A percentile compares a stretch with the other conserved stretches of the same genome.
Evolutionary conservation across 2,888 invertebrate species (phyloP).

Genomic region (Ethmia dodecea): DNA sequence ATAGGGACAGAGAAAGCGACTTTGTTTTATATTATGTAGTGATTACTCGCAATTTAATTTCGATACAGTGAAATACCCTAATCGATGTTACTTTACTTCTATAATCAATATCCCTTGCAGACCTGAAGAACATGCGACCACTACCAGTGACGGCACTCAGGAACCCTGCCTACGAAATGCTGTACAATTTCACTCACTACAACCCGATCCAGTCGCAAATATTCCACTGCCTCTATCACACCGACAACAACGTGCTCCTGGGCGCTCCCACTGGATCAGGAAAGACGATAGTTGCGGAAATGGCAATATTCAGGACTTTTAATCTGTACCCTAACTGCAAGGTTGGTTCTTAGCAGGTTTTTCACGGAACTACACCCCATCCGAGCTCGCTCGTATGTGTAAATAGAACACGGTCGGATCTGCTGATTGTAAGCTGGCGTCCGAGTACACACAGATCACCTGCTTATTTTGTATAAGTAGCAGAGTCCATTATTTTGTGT

Average conservation of each 20-base stretch:
- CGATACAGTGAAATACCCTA: too few relatives aligned
- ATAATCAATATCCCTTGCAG: conserved; percentile 73
- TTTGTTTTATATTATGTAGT: too few relatives aligned
- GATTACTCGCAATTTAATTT: too few relatives aligned
- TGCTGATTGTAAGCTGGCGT: too few relatives aligned
- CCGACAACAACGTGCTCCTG: conserved; percentile 93
- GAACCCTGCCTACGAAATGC: conserved; percentile 84
- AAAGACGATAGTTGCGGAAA: conserved; percentile 98
- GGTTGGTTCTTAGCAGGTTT: too few relatives aligned
- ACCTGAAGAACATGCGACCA: conserved; percentile 93
- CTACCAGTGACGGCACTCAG: conserved; percentile 90
- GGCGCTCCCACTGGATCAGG: conserved; percentile 98
- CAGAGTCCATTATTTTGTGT: too few relatives aligned
- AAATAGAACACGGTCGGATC: too few relatives aligned
- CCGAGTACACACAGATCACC: too few relatives aligned
- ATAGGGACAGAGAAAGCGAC: too few relatives aligned
- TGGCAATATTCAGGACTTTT: conserved; percentile 96
- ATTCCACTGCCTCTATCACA: conserved; percentile 97
- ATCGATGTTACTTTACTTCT: too few relatives aligned
- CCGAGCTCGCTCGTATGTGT: too few relatives aligned
- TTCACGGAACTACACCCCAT: background rate
- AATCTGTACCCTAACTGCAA: conserved; percentile 87
- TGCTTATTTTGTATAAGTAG: too few relatives aligned
- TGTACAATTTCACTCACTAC: conserved; percentile 96
- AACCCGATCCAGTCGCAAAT: conserved; percentile 99